Evolutionary conservation across 2,113 vertebrate species (phyloP).

Genomic region (Arizona elegans): DNA sequence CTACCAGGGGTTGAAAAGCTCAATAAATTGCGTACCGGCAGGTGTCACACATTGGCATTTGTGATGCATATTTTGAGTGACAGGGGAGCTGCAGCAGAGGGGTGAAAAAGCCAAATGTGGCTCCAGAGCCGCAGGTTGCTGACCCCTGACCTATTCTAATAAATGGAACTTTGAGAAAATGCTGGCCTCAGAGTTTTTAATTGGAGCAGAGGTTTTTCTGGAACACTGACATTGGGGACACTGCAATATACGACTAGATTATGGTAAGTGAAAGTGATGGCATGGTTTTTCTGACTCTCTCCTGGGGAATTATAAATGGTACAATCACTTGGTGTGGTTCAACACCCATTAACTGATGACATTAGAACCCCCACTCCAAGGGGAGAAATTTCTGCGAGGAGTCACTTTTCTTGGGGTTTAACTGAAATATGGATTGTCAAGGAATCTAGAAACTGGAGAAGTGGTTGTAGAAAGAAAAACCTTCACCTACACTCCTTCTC

Average conservation of each 20-base stretch:
- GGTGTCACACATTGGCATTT: no score
- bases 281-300: background rate
- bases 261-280: background rate
- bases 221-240: background rate
- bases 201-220: no score
- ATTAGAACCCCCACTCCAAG: background rate
- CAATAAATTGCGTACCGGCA: no score
- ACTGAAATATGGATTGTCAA: background rate
- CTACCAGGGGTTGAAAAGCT: no score
- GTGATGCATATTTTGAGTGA: no score
- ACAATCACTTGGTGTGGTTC: background rate
- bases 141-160: no score
- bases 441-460: background rate
- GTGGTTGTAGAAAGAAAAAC: background rate
- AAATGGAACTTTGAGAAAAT: no score
- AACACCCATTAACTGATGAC: background rate
- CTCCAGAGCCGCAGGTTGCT: no score
- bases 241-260: background rate
- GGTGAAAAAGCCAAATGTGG: no score
- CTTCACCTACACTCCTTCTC: background rate
- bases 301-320: background rate
- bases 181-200: no score
- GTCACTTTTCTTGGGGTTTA: background rate
- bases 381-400: background rate
- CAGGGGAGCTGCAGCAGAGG: no score